A percentile compares a stretch with the other conserved stretches of the same genome.
These are phyloP conservation scores for Drosophila arizonae DNA, from an alignment of 1,140 invertebrate genomes.

Conservation along the genomic window DNA sequence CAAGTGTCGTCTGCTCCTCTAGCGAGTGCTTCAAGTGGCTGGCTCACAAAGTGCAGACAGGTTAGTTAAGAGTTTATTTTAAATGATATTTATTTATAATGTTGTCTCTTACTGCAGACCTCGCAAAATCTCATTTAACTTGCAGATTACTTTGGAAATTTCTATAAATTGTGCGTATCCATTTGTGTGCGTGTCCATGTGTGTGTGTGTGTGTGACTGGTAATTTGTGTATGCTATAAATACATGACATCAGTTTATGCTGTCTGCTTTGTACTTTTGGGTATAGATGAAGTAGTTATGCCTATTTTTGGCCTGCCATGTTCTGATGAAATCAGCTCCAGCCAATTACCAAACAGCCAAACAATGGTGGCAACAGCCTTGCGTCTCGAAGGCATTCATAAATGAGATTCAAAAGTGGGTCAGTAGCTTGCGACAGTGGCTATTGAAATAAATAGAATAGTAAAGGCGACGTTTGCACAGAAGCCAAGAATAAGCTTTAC, in stretches of 20 bases:
- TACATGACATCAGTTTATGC: slow-evolving; percentile 26
- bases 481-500: background rate
- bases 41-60: slow-evolving; percentile 71
- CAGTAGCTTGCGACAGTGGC: too few relatives aligned
- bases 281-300: slow-evolving; percentile 51
- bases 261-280: slow-evolving; percentile 18
- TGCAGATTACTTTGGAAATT: slow-evolving; percentile 68
- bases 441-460: background rate
- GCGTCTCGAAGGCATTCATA: background rate
- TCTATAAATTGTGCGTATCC: slow-evolving; percentile 14
- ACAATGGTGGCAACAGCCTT: slow-evolving; percentile 7
- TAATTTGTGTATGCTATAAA: slow-evolving; percentile 24
- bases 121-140: slow-evolving; percentile 68
- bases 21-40: slow-evolving; percentile 36
- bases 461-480: background rate
- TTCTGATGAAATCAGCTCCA: slow-evolving; percentile 63
- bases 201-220: slow-evolving; percentile 15
- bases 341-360: slow-evolving; percentile 27
- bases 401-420: background rate
- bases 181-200: slow-evolving; percentile 19
- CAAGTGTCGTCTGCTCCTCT: slow-evolving; percentile 29
- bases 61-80: slow-evolving; percentile 77
- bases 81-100: slow-evolving; percentile 80
- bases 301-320: slow-evolving; percentile 22
- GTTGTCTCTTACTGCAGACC: slow-evolving; percentile 40